These are phyloP conservation scores for Eremophila alpestris DNA, from an alignment of 2,797 vertebrate species.

Conservation along the genomic window DNA sequence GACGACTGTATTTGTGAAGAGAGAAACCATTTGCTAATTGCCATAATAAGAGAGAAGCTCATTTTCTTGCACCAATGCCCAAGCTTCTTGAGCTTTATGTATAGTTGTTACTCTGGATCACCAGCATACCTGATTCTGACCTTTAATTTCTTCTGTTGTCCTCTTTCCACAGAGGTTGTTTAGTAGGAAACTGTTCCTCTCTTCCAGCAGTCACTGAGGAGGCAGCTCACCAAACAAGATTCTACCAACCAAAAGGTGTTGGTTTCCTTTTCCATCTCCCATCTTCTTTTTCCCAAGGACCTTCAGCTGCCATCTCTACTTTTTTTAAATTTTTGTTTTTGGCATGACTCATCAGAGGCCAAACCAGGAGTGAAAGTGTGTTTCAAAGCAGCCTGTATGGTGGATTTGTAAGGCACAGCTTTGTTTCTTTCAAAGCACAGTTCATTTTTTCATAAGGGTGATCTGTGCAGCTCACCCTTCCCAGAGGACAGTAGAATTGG, in stretches of 20 bases:
- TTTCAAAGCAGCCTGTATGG: not conserved
- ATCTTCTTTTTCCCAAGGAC: not conserved
- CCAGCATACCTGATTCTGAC: not conserved
- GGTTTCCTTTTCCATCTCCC: not conserved
- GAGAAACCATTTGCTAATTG: not conserved
- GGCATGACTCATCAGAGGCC: not conserved
- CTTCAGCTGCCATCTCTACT: not conserved
- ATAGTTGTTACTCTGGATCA: not conserved
- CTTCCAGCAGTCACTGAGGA: not conserved
- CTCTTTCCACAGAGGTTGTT: conserved; percentile 21
- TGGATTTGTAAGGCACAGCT: not conserved
- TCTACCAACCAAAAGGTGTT: not conserved
- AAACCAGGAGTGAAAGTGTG: not conserved
- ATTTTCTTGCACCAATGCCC: not conserved
- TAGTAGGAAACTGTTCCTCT: not conserved
- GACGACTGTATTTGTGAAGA: not conserved
- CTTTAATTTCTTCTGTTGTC: not conserved
- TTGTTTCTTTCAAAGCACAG: not conserved
- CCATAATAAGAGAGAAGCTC: not conserved
- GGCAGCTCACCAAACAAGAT: not conserved
- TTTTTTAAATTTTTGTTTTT: not conserved
- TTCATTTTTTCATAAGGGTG: conserved; percentile 6
- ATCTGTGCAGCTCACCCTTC: not conserved
- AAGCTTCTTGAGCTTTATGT: not conserved
- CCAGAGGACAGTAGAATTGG: not conserved